These are phyloP conservation scores for Rotaria socialis DNA, from an alignment of 2,888 invertebrate species.

Conservation along the genomic window DNA sequence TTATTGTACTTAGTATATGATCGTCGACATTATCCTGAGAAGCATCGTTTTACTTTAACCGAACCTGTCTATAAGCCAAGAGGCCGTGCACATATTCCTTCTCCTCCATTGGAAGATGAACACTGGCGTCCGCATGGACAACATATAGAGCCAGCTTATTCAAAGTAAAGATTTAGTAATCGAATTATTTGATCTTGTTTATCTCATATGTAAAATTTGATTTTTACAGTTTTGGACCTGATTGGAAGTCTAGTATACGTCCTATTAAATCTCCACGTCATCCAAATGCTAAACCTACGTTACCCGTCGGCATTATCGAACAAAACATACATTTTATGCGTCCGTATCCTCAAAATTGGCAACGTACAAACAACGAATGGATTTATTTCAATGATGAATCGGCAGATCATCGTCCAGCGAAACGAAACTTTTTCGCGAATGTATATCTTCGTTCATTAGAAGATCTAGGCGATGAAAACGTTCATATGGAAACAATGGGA, in stretches of 20 bases:
- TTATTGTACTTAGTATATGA: conserved; percentile 51
- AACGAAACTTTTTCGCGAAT: background rate
- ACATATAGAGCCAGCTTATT: conserved; percentile 50
- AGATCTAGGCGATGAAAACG: conserved; percentile 29
- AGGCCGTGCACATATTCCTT: conserved; percentile 53
- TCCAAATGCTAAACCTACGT: conserved; percentile 40
- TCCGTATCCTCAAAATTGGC: conserved; percentile 40
- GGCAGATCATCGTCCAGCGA: background rate
- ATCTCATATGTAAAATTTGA: background rate
- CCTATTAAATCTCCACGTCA: conserved; percentile 52
- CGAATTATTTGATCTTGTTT: background rate
- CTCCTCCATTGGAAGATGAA: conserved; percentile 51
- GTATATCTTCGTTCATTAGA: conserved; percentile 5
- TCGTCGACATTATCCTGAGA: conserved; percentile 52
- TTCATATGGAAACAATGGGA: conserved; percentile 27
- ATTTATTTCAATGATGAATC: background rate
- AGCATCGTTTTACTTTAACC: conserved; percentile 48
- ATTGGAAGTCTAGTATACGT: conserved; percentile 53
- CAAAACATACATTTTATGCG: conserved; percentile 39
- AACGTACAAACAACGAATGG: background rate
- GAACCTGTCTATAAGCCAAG: conserved; percentile 48
- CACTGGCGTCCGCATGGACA: conserved; percentile 53
- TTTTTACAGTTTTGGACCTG: conserved; percentile 51
- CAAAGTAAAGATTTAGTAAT: conserved; percentile 50
- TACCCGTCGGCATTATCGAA: conserved; percentile 38